Conservation (phyloP, 2,797 vertebrate genomes). For the Scyliorhinus canicula region DNA sequence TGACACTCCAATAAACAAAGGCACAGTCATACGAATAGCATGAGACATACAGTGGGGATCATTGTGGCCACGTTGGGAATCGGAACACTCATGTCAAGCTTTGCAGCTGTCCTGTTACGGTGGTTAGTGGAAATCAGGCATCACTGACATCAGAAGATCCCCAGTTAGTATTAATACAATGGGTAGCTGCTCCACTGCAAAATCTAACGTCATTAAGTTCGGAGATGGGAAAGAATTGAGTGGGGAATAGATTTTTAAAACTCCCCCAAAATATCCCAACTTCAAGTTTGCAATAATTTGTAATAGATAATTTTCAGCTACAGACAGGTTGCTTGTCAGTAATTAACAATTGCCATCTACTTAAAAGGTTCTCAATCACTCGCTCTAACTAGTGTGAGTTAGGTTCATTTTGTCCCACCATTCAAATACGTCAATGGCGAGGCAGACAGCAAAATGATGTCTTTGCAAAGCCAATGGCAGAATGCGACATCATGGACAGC, state of each 20-base stretch:
- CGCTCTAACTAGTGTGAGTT: neutral
- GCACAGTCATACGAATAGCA: neutral
- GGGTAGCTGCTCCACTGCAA: neutral
- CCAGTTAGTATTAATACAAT: neutral
- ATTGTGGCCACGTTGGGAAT: neutral
- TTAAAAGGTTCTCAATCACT: neutral
- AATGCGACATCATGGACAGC: neutral
- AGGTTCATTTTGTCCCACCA: neutral
- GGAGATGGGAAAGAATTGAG: neutral
- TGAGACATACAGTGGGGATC: neutral
- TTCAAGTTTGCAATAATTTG: too few species aligned
- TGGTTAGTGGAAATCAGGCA: neutral
- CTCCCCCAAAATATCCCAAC: neutral
- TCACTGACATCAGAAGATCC: neutral
- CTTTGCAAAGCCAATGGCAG: neutral
- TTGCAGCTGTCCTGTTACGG: neutral
- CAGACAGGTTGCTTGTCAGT: neutral
- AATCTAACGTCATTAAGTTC: neutral
- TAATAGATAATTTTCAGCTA: neutral
- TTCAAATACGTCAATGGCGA: neutral
- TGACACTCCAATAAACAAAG: neutral
- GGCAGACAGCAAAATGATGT: neutral
- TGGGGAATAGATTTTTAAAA: neutral
- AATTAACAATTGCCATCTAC: neutral
- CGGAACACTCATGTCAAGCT: neutral